Evolutionary conservation across 2,797 vertebrate species (phyloP), one percentile per base, ranked within the genome.

Genomic region (Crenichthys baileyi): DNA sequence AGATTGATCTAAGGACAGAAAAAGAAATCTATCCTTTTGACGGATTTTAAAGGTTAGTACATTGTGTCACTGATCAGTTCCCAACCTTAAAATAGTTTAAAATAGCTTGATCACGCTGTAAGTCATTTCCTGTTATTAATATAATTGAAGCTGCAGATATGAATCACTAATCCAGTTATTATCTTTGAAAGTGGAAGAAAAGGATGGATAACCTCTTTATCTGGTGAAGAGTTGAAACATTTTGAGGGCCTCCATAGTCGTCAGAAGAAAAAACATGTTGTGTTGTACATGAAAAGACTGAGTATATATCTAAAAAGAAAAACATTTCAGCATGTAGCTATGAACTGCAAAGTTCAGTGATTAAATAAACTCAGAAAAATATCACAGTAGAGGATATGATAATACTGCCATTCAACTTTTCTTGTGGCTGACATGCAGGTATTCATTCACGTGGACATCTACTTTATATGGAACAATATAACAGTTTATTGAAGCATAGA

Each of bases 401-500:
- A 83, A 85, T 73, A 79, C 73, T 89, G 89, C 88, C 84, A 92
- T 93, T 90, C 92, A 92, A 92, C 92, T 87, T 82, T 81, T 74
- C 63, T 82, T 77, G 78, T 46, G 86, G 88, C 80, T 84, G 85
- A 85, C 83, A 90, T 87, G 85, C 87, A 91, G 86, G 86, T 79
- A 91, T 91, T 93, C 90, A 89, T 87, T 93, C 86, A 84, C 81
- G 85, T 84, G 86, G 90, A 93, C 88, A 85, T 91, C 86, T 83
- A 76, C 81, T 70, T 90, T 89, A 90, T 93, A 87, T 90, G 71
- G 67, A 93, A 93, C 86, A 91, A 87, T 90, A 88, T 85, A 91
- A 92, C 88, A 87, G 90, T 90, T 93, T 92, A 91, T 89, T 92
- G 92, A 90, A 92, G 89, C 91, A 86, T 76, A 85, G 86, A 90